Evolutionary conservation across 1,140 invertebrate genomes (phyloP), one percentile per base, ranked within the genome.

Genomic region (Dreissena polymorpha): DNA sequence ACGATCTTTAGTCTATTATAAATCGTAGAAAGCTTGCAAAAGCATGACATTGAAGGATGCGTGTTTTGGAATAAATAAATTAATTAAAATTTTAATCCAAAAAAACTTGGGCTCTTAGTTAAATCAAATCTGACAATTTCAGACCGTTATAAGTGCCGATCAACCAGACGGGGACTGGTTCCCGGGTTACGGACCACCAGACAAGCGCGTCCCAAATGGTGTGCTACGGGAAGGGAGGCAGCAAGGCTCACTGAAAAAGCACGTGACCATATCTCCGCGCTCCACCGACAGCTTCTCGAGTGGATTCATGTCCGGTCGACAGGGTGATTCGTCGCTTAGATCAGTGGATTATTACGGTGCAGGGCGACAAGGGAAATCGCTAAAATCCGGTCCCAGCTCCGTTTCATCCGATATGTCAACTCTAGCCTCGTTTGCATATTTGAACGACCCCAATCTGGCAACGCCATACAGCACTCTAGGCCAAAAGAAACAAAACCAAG

Each of bases 381-480:
- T 29, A 10, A 60, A 70, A 64, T 83, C 81, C n/a, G 74, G 64
- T 18, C 81, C 81, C 5, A 60, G 73, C 21, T 83, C 81, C 51
- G 74, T 68, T 10, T 49, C 53, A 7, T 83, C 73, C 14, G 73
- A 71, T 50, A 70, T 76, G 73, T 71, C 74, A 70, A 83, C 75
- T 27, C 25, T 85, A 80, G 51, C 71, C 25, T 60, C 74, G 75
- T 74, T 85, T 74, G 70, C 70, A 57, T 82, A 82, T 72, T 55
- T 82, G 25, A 65, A 64, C 65, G 71, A 85, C 29, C 75, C 85
- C 0, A 60, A 64, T 7, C 78, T 85, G 53, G 83, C 84, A n/a
- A 85, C 84, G 14, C 85, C 87, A 13, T 86, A 86, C 49, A 86
- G 84, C 50, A 84, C 87, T 60, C 51, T 86, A n/a, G 83, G 74